Base-by-base conservation (phyloP, 1,140 invertebrate species). In the Drosophila carrolli region DNA sequence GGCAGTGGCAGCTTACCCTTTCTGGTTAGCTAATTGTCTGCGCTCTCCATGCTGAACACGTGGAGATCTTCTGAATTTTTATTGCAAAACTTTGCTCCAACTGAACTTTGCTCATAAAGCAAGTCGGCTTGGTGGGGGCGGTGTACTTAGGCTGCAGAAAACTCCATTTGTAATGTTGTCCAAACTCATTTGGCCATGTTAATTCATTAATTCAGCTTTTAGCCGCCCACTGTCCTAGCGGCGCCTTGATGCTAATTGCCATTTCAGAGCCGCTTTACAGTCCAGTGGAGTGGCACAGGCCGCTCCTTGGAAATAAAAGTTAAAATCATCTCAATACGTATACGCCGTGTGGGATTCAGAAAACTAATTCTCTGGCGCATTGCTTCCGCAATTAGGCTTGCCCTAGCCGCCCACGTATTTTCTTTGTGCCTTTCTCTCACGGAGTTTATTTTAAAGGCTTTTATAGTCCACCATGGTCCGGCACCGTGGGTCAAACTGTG, bases 121-220 rank as follows among this genome's bases (percentile, higher is more conserved):
- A 77, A 43, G 47, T 14, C 29, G 32, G 37, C 35, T 23, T 32
- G 29, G 29, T 32, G 29, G 29, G 6, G 6, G 8, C 29, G 29
- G 6, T 32, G 29, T 29, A 14, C 60, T 62, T 62, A 23, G 38
- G 56, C 37, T 5, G 29, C 35, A 37, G 27, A 19, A 29, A 53
- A 48, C 60, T 79, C 79, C 79, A 80, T 79, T 89, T 80, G 75
- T 61, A 75, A 48, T 73, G 72, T 74, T 90, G 86, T 74, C 70
- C 60, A 55, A 82, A 78, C 86, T 78, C 81, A 83, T 90, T 90
- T 90, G 73, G 70, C 70, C 86, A 70, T 86, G 86, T 90, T 90
- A 90, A 90, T 90, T 86, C 86, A 90, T 90, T 90, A 90, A 90
- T 86, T 75, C 72, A 73, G 76, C 74, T 77, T 73, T 80, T 68